Conservation (phyloP, 2,888 invertebrate species). For the Lutraria lutraria region DNA sequence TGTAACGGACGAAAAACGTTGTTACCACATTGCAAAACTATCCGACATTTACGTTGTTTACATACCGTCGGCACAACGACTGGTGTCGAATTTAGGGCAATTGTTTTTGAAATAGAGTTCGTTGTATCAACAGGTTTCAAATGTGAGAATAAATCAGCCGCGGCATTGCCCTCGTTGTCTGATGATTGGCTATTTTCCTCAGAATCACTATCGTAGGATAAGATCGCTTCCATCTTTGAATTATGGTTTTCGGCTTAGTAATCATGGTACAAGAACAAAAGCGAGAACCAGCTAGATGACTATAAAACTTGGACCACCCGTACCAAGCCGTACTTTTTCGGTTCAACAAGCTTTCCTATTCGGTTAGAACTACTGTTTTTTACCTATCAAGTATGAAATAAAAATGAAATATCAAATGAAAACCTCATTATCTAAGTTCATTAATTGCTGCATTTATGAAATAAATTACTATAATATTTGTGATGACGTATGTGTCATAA, state of each 20-base stretch:
- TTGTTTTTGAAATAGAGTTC: conserved; percentile 71
- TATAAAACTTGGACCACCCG: background rate
- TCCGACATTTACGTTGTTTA: background rate
- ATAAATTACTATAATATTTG: background rate
- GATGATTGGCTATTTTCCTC: conserved; percentile 89
- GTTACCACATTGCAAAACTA: background rate
- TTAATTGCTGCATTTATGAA: background rate
- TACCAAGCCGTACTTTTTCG: background rate
- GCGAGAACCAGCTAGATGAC: background rate
- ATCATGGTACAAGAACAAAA: background rate
- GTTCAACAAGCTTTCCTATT: background rate
- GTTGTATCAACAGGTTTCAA: conserved; percentile 78
- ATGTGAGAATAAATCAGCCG: conserved; percentile 79
- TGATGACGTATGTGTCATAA: background rate
- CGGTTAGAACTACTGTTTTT: too few species aligned
- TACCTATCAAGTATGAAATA: too few species aligned
- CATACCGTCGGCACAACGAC: conserved; percentile 92
- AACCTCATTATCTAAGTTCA: background rate
- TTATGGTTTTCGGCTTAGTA: background rate
- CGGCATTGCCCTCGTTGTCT: conserved; percentile 86
- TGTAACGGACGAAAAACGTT: background rate
- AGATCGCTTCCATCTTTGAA: conserved; percentile 88
- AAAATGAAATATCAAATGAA: background rate
- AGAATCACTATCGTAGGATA: conserved; percentile 92
- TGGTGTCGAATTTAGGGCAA: conserved; percentile 92